Percentiles rank a stretch among this genome's conserved stretches.
Conservation (phyloP, 2,888 invertebrate species). For the Strigamia maritima region DNA sequence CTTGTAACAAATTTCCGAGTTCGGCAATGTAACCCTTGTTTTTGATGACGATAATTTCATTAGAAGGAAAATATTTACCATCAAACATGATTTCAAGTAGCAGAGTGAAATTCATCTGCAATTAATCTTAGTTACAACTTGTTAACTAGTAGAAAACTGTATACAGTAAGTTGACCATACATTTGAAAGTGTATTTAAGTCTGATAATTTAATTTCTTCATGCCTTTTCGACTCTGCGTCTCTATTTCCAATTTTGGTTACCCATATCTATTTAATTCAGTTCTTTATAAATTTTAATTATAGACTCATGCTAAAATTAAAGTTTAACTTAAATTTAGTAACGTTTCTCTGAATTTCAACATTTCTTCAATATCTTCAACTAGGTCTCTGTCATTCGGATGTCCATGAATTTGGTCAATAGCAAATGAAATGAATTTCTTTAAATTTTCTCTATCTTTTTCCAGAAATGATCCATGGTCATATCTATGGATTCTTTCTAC, state of each 20-base stretch:
- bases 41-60: neutral
- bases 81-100: neutral
- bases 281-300: neutral
- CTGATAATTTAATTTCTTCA: neutral
- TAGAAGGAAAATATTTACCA: neutral
- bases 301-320: neutral
- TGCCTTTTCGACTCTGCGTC: neutral
- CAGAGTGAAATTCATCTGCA: neutral
- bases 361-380: neutral
- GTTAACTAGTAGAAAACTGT: too few species aligned
- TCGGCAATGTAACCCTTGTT: neutral
- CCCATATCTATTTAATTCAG: neutral
- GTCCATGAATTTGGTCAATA: neutral
- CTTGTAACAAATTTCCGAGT: neutral
- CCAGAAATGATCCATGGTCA: neutral
- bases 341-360: neutral
- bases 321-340: neutral
- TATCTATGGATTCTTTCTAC: neutral
- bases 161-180: too few species aligned
- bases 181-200: neutral
- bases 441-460: neutral
- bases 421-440: neutral
- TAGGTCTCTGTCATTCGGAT: neutral
- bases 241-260: neutral
- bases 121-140: too few species aligned